Evolutionary conservation across 2,113 vertebrate species (phyloP).

Genomic region (Chlamydotis undulata): DNA sequence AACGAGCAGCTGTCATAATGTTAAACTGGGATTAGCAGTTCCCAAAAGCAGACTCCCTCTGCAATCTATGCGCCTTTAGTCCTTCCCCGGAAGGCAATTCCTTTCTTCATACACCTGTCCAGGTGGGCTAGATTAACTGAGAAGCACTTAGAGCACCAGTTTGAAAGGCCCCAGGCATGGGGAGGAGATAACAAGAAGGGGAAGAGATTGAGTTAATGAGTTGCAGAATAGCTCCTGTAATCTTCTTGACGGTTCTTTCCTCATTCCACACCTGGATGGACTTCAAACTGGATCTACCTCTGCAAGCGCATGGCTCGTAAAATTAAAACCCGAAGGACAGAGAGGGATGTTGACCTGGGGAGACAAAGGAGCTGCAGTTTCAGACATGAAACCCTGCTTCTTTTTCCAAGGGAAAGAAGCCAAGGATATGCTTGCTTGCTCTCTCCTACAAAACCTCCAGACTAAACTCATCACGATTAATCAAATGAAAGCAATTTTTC

Average conservation of each 20-base stretch:
- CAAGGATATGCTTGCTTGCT: constrained; percentile 33
- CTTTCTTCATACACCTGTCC: constrained; percentile 50
- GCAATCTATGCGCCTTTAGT: constrained; percentile 7
- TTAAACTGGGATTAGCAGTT: constrained; percentile 58
- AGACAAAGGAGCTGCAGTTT: constrained; percentile 67
- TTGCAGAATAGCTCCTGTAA: constrained; percentile 69
- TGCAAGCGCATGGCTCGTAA: constrained; percentile 37
- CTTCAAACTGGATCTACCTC: constrained; percentile 65
- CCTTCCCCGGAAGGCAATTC: constrained; percentile 49
- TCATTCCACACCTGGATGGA: constrained; percentile 69
- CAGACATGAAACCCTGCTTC: constrained; percentile 22
- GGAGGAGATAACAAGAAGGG: constrained; percentile 56
- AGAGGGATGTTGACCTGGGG: constrained; percentile 44
- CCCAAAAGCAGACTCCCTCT: constrained; percentile 32
- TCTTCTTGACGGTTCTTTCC: constrained; percentile 65
- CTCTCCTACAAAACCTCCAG: constrained; percentile 56
- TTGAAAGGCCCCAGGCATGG: not conserved
- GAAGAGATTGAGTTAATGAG: constrained; percentile 69
- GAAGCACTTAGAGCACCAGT: constrained; percentile 12
- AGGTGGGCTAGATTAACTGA: constrained; percentile 64
- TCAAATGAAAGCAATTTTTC: constrained; percentile 59
- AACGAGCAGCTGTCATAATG: constrained; percentile 52
- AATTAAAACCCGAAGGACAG: constrained; percentile 58
- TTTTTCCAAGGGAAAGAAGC: constrained; percentile 3
- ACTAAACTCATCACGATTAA: constrained; percentile 66